phyloP scores from a whole-genome alignment of 2,113 vertebrate genomes.

The Tricholaema leucomelas region DNA sequence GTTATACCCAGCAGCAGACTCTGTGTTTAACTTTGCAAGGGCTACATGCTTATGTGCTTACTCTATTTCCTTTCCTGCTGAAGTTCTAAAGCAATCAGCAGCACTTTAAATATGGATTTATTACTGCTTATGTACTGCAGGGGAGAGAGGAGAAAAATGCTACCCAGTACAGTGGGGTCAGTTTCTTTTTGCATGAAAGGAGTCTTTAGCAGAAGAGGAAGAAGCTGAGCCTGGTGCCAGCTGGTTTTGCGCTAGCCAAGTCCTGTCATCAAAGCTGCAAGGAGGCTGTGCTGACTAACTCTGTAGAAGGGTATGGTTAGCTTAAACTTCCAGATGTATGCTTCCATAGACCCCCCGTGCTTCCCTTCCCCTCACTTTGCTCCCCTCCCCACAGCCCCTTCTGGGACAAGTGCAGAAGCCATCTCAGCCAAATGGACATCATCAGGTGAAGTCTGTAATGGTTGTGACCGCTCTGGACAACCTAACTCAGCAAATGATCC shows the following conservation, averaged over 20 bases:
- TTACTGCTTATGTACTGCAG: background rate
- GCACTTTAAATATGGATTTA: conserved; percentile 46
- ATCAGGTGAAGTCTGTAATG: background rate
- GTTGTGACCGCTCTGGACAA: background rate
- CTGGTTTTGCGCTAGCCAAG: conserved; percentile 9
- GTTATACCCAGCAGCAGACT: background rate
- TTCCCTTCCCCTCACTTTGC: background rate
- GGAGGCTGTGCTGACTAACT: background rate
- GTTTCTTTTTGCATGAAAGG: conserved; percentile 15
- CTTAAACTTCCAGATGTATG: background rate
- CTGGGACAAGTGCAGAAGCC: background rate
- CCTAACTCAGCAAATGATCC: background rate
- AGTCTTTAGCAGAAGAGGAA: background rate
- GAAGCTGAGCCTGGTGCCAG: conserved; percentile 4
- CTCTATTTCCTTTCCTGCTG: conserved; percentile 45
- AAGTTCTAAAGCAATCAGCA: conserved; percentile 51
- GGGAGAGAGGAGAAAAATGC: conserved; percentile 23
- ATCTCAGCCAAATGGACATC: background rate
- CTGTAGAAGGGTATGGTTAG: background rate
- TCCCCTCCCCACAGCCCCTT: background rate
- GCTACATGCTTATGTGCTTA: conserved; percentile 43
- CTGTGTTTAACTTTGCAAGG: conserved; percentile 4
- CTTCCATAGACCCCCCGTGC: background rate
- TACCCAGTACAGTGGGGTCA: background rate
- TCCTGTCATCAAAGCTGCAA: background rate